Evolutionary conservation across 2,888 invertebrate species (phyloP), one percentile per base, ranked within the genome.

Genomic region (Girardia tigrina): DNA sequence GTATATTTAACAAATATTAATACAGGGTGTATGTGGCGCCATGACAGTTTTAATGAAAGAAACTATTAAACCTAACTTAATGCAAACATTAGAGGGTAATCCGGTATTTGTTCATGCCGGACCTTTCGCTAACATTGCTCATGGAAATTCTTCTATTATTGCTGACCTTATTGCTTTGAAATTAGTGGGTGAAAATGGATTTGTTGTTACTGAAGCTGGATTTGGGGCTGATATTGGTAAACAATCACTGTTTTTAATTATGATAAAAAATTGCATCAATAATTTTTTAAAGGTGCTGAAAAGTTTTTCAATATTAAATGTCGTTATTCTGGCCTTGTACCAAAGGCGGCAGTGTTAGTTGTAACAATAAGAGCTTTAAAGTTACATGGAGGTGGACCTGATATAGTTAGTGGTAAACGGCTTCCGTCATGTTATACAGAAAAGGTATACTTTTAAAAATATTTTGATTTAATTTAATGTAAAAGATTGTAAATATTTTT

Each of bases 101-200:
- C 97, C 97, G 0, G 94, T 97, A 74, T 88, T 98, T 80, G 94
- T 98, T 0, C 97, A 98, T 85, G 89, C 95, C 1, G 97, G 97
- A 0, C 98, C 98, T 0, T 98, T 98, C 86, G 98, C 97, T 71
- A 98, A 98, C 86, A 97, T 98, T 82, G 97, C 97, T 0, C 97
- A 97, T 85, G 97, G 98, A 42, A 94, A 94, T 84, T 94, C 93
- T 0, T 97, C 95, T 28, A 91, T 95, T 79, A 86, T 98, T 42
- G 95, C 95, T 0, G 97, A 84, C 77, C 89, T 90, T 81, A 89
- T 95, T 78, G 97, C 91, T 8, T 86, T 95, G 78, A 95, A 95
- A 85, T 86, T 98, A 72, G 95, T 94, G 14, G 93, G 94, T 6
- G 87, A 89, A 78, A 87, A 90, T 28, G 98, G 97, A 29, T 91